Conservation (phyloP, 2,888 invertebrate species). For the Phaedon cochleariae region DNA sequence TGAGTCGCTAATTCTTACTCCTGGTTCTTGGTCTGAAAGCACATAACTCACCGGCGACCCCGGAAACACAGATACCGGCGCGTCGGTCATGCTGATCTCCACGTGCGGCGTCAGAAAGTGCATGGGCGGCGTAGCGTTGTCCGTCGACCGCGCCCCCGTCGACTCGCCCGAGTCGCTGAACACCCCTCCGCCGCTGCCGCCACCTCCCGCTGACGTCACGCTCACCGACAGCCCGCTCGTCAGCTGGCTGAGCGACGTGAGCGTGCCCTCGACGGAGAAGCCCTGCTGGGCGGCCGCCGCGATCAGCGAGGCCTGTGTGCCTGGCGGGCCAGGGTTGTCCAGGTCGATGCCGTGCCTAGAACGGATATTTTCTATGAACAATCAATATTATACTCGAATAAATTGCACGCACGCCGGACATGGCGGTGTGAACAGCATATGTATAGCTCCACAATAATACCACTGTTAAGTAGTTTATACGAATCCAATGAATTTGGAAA, state of each 20-base stretch:
- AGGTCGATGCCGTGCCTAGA: slow-evolving; percentile 86
- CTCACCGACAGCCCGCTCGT: slow-evolving; percentile 68
- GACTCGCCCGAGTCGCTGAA: slow-evolving; percentile 88
- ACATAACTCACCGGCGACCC: slow-evolving; percentile 63
- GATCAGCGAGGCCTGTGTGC: slow-evolving; percentile 78
- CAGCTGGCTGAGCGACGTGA: slow-evolving; percentile 68
- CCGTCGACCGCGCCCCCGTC: slow-evolving; percentile 80
- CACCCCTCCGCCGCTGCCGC: slow-evolving; percentile 74
- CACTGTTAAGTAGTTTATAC: too few species aligned
- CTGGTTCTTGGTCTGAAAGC: too few species aligned
- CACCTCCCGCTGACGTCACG: slow-evolving; percentile 45
- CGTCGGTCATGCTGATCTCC: slow-evolving; percentile 89
- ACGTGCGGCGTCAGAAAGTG: slow-evolving; percentile 91
- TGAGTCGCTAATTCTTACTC: too few species aligned
- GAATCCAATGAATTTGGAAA: too few species aligned
- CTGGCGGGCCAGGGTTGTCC: slow-evolving; percentile 87
- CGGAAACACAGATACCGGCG: slow-evolving; percentile 73
- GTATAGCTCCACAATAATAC: too few species aligned
- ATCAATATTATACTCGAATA: background rate
- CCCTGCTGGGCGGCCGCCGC: slow-evolving; percentile 68
- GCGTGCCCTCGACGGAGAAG: slow-evolving; percentile 60
- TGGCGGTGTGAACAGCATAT: too few species aligned
- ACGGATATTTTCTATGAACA: too few species aligned
- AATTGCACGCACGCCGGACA: too few species aligned
- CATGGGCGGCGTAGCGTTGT: slow-evolving; percentile 90